Evolutionary conservation across 2,113 vertebrate species (phyloP).

Genomic region (Xiphorhynchus elegans): DNA sequence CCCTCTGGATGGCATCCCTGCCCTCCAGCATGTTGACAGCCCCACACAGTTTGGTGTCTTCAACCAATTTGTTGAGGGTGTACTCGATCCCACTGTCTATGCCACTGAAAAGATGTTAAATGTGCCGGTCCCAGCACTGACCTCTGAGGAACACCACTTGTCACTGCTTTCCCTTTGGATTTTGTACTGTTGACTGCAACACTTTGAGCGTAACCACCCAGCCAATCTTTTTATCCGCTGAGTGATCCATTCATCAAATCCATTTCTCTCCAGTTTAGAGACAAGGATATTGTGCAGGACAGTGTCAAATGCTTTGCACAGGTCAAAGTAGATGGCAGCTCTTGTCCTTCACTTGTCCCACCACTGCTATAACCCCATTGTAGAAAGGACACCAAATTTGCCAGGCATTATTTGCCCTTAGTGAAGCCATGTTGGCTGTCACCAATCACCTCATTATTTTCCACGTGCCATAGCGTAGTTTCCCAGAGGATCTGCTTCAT

Average conservation of each 20-base stretch:
- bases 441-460: background rate
- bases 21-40: background rate
- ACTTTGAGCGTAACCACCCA: background rate
- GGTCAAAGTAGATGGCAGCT: background rate
- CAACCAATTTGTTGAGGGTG: background rate
- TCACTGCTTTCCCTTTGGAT: background rate
- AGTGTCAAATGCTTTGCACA: background rate
- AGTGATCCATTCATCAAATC: background rate
- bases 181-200: background rate
- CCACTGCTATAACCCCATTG: background rate
- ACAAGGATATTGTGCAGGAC: background rate
- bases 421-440: background rate
- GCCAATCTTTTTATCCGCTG: background rate
- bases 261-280: background rate
- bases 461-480: background rate
- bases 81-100: background rate
- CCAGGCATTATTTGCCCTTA: background rate
- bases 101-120: background rate
- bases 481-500: background rate
- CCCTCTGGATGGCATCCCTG: background rate
- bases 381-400: background rate
- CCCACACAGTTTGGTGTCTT: background rate
- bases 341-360: background rate
- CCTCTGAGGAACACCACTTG: background rate
- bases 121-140: background rate